Evolutionary conservation across 2,888 invertebrate species (phyloP).

Genomic region (Oxycera nigricornis): DNA sequence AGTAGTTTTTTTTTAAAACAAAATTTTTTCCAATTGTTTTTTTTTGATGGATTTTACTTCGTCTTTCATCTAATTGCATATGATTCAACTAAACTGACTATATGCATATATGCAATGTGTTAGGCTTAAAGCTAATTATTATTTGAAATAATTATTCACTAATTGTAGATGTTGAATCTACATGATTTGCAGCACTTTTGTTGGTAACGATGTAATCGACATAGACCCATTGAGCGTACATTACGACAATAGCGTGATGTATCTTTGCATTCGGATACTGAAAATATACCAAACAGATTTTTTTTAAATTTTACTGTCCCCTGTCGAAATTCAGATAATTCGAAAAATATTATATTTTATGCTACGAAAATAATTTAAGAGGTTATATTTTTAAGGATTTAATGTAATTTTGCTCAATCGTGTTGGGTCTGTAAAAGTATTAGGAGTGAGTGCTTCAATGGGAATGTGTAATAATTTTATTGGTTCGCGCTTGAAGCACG

Average conservation of each 20-base stretch:
- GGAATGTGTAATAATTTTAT: no score
- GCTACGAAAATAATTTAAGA: no score
- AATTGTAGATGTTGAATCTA: constrained; percentile 54
- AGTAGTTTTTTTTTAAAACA: background rate
- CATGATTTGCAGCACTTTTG: constrained; percentile 90
- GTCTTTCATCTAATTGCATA: background rate
- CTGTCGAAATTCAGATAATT: no score
- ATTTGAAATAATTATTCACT: constrained; percentile 22
- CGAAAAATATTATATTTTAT: no score
- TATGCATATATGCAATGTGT: background rate
- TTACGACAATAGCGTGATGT: constrained; percentile 85
- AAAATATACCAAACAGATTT: constrained; percentile 21
- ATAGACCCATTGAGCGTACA: constrained; percentile 87
- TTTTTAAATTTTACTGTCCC: no score
- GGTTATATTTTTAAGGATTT: no score
- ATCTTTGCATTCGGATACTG: constrained; percentile 77
- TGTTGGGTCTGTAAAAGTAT: no score
- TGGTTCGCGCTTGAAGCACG: no score
- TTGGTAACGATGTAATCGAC: constrained; percentile 81
- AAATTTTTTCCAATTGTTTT: no score
- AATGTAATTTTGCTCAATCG: no score
- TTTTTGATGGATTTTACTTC: background rate
- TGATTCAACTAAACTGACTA: background rate
- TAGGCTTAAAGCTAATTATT: background rate
- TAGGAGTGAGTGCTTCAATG: no score